phyloP scores from a whole-genome alignment of 1,140 invertebrate species.

The Pissodes strobi region DNA sequence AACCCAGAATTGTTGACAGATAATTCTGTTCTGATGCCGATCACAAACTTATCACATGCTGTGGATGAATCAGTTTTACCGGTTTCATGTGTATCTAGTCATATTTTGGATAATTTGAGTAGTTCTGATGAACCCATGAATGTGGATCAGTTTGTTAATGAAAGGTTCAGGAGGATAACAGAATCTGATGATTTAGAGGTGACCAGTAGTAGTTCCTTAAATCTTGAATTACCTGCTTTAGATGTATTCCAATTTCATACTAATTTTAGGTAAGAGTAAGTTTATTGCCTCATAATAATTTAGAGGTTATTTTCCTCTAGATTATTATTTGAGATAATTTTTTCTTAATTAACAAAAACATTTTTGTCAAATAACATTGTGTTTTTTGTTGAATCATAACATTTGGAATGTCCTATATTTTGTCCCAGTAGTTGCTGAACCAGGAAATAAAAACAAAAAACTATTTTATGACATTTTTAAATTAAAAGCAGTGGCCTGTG shows the following conservation, averaged over 20 bases:
- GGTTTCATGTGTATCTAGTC: constrained; percentile 34
- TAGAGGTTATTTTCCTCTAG: no score
- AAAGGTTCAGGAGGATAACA: constrained; percentile 51
- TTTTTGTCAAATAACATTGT: no score
- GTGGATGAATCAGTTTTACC: constrained; percentile 48
- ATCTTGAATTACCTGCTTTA: constrained; percentile 48
- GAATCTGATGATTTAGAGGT: constrained; percentile 47
- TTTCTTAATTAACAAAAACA: no score
- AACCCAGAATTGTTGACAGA: constrained; percentile 40
- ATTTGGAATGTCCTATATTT: no score
- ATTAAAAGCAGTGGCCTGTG: no score
- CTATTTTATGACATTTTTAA: no score
- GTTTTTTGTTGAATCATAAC: no score
- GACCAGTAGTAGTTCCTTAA: constrained; percentile 31
- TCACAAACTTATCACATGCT: constrained; percentile 36
- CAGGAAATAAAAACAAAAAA: no score
- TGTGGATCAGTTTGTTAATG: constrained; percentile 54
- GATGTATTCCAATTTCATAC: constrained; percentile 51
- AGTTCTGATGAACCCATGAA: constrained; percentile 54
- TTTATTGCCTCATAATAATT: no score
- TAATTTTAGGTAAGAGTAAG: no score
- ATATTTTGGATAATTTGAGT: constrained; percentile 47
- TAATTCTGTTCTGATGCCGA: constrained; percentile 36
- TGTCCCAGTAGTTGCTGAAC: no score
- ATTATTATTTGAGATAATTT: no score